Conservation (phyloP, 2,888 invertebrate genomes). For the Allolobophora icterica region DNA sequence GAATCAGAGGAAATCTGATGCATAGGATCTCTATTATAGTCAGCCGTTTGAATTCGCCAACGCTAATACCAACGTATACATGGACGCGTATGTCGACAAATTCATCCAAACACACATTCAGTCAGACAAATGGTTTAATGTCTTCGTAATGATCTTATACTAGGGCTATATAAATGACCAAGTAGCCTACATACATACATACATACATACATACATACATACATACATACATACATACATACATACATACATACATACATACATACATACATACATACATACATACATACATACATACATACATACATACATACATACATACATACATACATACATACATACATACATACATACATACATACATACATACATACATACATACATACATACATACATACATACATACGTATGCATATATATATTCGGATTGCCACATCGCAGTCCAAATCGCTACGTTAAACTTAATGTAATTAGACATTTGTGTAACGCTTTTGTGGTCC, state of each 20-base stretch:
- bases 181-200: background rate
- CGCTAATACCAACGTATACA: too few species aligned
- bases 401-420: background rate
- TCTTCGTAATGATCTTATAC: too few species aligned
- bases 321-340: too few species aligned
- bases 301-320: background rate
- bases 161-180: background rate
- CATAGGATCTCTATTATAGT: too few species aligned
- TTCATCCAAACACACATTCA: too few species aligned
- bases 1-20: too few species aligned
- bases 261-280: constrained; percentile 4
- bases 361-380: constrained; percentile 21
- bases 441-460: background rate
- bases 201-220: background rate
- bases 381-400: constrained; percentile 23
- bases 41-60: too few species aligned
- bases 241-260: background rate
- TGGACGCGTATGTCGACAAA: too few species aligned
- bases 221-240: background rate
- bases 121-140: too few species aligned
- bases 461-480: background rate
- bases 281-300: background rate
- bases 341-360: background rate
- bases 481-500: background rate
- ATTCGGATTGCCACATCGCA: background rate